phyloP scores from a whole-genome alignment of 2,797 vertebrate genomes.

The Centropyge bicolor region DNA sequence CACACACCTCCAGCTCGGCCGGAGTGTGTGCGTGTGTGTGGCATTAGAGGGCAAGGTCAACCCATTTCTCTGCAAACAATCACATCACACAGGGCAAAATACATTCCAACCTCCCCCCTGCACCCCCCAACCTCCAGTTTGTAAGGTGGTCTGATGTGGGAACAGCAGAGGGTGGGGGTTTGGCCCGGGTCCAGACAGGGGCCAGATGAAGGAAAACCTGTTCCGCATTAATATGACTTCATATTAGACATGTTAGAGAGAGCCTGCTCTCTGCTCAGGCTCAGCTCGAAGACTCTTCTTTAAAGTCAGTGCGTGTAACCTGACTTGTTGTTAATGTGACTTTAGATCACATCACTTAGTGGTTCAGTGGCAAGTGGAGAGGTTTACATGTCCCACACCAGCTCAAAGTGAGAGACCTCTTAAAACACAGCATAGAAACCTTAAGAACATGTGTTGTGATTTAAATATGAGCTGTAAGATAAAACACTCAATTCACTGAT shows the following conservation, averaged over 20 bases:
- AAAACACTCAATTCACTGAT: slow-evolving; percentile 2
- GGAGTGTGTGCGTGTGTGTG: slow-evolving; percentile 75
- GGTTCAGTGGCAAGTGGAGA: slow-evolving; percentile 12
- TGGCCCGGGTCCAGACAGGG: slow-evolving; percentile 72
- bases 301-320: slow-evolving; percentile 12
- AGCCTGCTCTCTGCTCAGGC: slow-evolving; percentile 40
- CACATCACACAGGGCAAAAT: slow-evolving; percentile 86
- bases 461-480: neutral
- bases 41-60: slow-evolving; percentile 84
- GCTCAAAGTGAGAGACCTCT: neutral
- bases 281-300: slow-evolving; percentile 23
- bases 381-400: slow-evolving; percentile 8
- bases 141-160: slow-evolving; percentile 83
- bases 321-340: slow-evolving; percentile 13
- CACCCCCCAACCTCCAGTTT: slow-evolving; percentile 54
- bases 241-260: slow-evolving; percentile 66
- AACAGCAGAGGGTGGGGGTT: slow-evolving; percentile 62
- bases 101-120: slow-evolving; percentile 79
- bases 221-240: slow-evolving; percentile 76
- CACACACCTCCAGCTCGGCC: slow-evolving; percentile 79
- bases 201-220: slow-evolving; percentile 79
- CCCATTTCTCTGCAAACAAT: slow-evolving; percentile 86
- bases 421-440: neutral
- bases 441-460: neutral
- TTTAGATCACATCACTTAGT: slow-evolving; percentile 18